Evolutionary conservation across 2,113 vertebrate species (phyloP), one percentile per base, ranked within the genome.

Genomic region (Miniopterus natalensis): DNA sequence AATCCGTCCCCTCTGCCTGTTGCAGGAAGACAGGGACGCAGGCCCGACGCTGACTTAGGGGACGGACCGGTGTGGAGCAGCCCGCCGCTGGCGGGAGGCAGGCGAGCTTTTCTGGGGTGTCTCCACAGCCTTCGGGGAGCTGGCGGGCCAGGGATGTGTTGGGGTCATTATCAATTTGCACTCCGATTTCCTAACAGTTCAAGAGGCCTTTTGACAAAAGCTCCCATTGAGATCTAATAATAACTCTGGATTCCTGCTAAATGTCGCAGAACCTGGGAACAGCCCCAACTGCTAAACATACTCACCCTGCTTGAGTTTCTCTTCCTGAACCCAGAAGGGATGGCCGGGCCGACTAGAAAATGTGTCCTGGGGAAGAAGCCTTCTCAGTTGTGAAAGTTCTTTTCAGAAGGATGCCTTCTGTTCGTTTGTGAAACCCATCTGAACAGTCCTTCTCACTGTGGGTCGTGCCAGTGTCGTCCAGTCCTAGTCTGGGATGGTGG

Each of bases 181-280:
- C 95, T 97, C 96, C 45, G 97, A 92, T 97, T 98, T 96, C 97
- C 92, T 90, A 90, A 91, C 88, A 89, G 93, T 95, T 97, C 96
- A 92, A 95, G 94, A 96, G 95, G 93, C 42, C 96, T 83, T 94
- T 71, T 93, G 95, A 97, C 96, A 97, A 95, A 97, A 96, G 94
- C 73, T 88, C 92, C 90, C 95, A 92, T 97, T 96, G 89, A 97
- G 92, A 84, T 91, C 94, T 96, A 97, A 96, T 97, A 97, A 97
- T 96, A 97, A 94, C 96, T 92, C 97, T 77, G 92, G 77, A 84
- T 89, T 94, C 97, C 93, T 96, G 88, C 88, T 94, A 65, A 93
- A 89, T n/a, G 55, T 92, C 96, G 94, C 68, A 70, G 90, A 95
- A 96, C 88, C 96, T 96, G 95, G 97, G 97, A 98, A 95, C 42